Evolutionary conservation across 2,797 vertebrate species (phyloP).

Genomic region (Acrocephalus scirpaceus): DNA sequence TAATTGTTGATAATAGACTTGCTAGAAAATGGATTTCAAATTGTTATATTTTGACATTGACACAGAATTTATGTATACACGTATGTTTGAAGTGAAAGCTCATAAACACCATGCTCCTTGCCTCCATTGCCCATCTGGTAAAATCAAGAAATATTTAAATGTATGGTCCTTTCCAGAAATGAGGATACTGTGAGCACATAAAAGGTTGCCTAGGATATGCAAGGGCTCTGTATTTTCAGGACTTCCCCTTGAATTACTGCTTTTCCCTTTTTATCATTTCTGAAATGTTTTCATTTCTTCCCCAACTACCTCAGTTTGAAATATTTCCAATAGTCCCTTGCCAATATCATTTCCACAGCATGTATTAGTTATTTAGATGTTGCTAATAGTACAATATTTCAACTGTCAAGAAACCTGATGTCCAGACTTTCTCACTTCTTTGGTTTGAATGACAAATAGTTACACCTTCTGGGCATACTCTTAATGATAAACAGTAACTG

Average conservation of each 20-base stretch:
- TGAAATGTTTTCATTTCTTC: not conserved
- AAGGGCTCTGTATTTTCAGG: not conserved
- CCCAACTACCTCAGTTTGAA: not conserved
- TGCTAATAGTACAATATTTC: conserved; percentile 34
- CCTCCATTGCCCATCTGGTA: not conserved
- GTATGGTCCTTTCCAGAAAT: not conserved
- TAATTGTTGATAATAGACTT: not conserved
- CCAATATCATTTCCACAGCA: conserved; percentile 1
- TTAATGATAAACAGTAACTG: not conserved
- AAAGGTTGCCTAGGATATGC: not conserved
- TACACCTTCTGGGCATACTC: not conserved
- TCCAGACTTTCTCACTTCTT: conserved; percentile 32
- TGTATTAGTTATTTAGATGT: conserved; percentile 53
- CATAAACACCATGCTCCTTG: not conserved
- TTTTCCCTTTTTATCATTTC: not conserved
- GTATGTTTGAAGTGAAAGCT: not conserved
- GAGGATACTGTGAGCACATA: not conserved
- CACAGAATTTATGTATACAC: not conserved
- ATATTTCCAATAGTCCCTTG: not conserved
- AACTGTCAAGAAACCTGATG: conserved; percentile 22
- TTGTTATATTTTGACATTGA: not conserved
- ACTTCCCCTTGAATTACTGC: not conserved
- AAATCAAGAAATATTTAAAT: conserved; percentile 19
- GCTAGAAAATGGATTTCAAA: not conserved
- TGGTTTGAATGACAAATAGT: conserved; percentile 14